Evolutionary conservation across 2,113 vertebrate species (phyloP).

Genomic region (Phalacrocorax pelagicus): DNA sequence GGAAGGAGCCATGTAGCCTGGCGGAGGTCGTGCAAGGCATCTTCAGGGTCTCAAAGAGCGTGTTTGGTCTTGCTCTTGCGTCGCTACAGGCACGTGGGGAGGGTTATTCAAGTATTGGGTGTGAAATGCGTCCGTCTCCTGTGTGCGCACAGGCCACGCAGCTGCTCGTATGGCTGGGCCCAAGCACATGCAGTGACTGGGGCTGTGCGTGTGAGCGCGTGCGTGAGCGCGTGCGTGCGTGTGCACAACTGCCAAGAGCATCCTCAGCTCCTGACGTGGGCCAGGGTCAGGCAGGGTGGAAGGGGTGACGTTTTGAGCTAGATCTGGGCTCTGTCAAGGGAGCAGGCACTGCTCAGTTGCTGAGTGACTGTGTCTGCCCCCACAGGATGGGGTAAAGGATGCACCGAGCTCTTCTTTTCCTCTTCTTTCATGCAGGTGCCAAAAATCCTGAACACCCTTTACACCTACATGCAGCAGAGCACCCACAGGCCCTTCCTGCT

Average conservation of each 20-base stretch:
- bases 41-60: neutral
- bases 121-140: neutral
- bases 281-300: neutral
- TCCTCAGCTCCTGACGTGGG: neutral
- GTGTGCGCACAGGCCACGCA: neutral
- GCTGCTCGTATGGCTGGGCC: neutral
- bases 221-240: too few relatives aligned
- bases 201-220: neutral
- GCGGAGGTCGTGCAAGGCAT: neutral
- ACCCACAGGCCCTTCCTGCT: neutral
- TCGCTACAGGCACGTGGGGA: neutral
- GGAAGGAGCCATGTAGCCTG: neutral
- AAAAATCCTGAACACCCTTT: neutral
- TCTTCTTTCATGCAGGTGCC: neutral
- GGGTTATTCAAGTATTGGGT: neutral
- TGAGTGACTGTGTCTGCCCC: neutral
- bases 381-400: neutral
- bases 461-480: neutral
- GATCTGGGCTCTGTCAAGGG: neutral
- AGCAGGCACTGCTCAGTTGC: neutral
- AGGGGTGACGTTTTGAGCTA: neutral
- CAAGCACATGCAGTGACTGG: neutral
- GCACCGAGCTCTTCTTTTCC: neutral
- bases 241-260: neutral
- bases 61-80: neutral